Base-by-base conservation (phyloP, 2,113 vertebrate genomes). In the Sander lucioperca region DNA sequence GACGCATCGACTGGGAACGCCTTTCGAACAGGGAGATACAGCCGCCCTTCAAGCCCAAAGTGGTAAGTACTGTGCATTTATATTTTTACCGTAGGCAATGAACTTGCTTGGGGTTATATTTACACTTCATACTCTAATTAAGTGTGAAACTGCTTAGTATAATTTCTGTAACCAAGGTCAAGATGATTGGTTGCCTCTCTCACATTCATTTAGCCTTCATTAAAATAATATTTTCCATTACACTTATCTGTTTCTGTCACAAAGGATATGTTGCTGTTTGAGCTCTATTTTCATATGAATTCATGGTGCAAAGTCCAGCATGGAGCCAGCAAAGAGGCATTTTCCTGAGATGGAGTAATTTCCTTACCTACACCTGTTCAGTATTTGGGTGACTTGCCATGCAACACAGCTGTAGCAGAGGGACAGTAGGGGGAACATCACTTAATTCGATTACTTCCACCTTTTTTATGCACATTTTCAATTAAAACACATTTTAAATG, bases 41-140 rank as follows among this genome's bases (percentile, higher is more conserved):
- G 93, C 98, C 98, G 0, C 98, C 98, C 0, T 99, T 98, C 96
- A 99, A 99, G 85, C 98, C 98, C 19, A 99, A 99, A 98, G 95
- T 96, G 96, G 98, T 99, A 94, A 97, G 97, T 96, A n/a, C 43
- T 25, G 2, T 47, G 23, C 21, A 59, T 30, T 48, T 19, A 33
- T 14, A 67, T 61, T 43, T 50, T 39, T 61, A 45, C 47, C 45
- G 16, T 23, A 23, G 25, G 3, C 23, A 43, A 48, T 19, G 15
- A 48, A 27, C 21, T 15, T 19, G 5, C 25, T 62, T 21, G 47
- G n/a, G 62, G 30, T 59, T 48, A 43, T 5, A 56, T 69, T 74
- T 12, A 30, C 14, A 57, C 43, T 13, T n/a, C 23, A 51, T 21
- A 27, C 25, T 74, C 21, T 45, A 51, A 66, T 76, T 36, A 66